Evolutionary conservation across 2,797 vertebrate genomes (phyloP).

Genomic region (Champsocephalus esox): DNA sequence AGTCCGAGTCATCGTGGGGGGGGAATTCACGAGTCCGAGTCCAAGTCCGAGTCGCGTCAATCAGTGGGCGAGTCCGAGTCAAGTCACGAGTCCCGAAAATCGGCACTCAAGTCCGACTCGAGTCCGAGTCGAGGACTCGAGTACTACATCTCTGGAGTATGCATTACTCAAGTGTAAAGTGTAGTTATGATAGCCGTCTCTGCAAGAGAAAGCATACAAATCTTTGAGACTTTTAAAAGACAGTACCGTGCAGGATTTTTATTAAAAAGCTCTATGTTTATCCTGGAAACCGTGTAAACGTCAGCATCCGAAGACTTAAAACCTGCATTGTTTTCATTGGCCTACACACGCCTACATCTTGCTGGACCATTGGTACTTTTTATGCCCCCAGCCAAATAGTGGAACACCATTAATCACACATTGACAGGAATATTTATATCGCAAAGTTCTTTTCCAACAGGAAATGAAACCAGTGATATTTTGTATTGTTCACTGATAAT

Average conservation of each 20-base stretch:
- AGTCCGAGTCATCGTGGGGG: too few relatives aligned
- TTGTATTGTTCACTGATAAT: not conserved
- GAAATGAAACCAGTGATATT: conserved; percentile 1
- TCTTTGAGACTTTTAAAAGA: conserved; percentile 1
- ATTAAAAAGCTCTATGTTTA: too few relatives aligned
- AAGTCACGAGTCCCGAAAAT: too few relatives aligned
- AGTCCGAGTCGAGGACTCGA: too few relatives aligned
- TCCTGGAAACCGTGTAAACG: too few relatives aligned
- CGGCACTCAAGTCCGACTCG: too few relatives aligned
- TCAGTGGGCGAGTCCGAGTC: too few relatives aligned
- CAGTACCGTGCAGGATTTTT: not conserved
- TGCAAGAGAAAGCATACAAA: not conserved
- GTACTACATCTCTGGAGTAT: too few relatives aligned
- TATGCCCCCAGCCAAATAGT: not conserved
- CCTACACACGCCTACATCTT: not conserved
- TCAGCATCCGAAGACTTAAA: too few relatives aligned
- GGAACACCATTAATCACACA: not conserved
- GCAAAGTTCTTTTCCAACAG: not conserved
- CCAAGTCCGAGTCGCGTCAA: too few relatives aligned
- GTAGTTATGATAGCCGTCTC: conserved; percentile 15
- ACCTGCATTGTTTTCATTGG: not conserved
- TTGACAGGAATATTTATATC: not conserved
- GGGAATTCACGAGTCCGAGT: too few relatives aligned
- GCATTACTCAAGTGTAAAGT: conserved; percentile 42
- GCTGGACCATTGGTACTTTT: not conserved